Percentiles rank a stretch among this genome's conserved stretches.
Evolutionary conservation across 1,140 invertebrate species (phyloP).

Genomic region (Oncopodura yosiiana): DNA sequence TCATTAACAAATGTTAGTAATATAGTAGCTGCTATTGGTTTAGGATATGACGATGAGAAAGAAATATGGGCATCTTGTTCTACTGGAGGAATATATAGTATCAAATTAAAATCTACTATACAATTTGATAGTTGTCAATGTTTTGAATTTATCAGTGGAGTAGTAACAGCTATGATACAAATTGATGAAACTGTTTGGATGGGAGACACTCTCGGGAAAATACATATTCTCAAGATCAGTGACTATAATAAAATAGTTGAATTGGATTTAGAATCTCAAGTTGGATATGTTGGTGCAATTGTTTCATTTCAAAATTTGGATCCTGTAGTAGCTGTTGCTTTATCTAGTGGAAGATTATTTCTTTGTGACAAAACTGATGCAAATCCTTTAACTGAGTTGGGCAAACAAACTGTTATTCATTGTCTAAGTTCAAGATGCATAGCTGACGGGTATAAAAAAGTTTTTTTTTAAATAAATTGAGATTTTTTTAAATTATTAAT

Average conservation of each 20-base stretch:
- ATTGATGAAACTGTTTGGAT: conserved; percentile 68
- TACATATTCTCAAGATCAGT: conserved; percentile 53
- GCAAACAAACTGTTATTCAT: conserved; percentile 27
- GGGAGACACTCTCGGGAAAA: conserved; percentile 66
- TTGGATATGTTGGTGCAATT: conserved; percentile 29
- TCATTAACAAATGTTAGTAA: conserved; percentile 37
- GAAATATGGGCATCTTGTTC: conserved; percentile 35
- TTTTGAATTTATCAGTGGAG: conserved; percentile 60
- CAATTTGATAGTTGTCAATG: conserved; percentile 56
- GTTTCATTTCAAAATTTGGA: conserved; percentile 20
- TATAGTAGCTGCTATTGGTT: conserved; percentile 26
- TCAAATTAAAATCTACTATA: conserved; percentile 37
- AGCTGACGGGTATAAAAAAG: conserved; percentile 16
- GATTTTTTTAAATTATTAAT: neutral
- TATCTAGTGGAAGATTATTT: conserved; percentile 27
- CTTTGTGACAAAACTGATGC: conserved; percentile 21
- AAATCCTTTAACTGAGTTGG: conserved; percentile 21
- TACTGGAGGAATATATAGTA: conserved; percentile 41
- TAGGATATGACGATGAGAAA: conserved; percentile 27
- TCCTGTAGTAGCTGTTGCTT: conserved; percentile 24
- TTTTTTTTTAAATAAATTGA: neutral
- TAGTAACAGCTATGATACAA: conserved; percentile 49
- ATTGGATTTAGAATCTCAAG: conserved; percentile 26
- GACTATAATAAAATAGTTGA: conserved; percentile 26
- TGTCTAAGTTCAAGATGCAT: conserved; percentile 16